Percentiles rank a stretch among this genome's conserved stretches.
phyloP scores from a whole-genome alignment of 2,888 invertebrate genomes.

The Physocephala rufipes region DNA sequence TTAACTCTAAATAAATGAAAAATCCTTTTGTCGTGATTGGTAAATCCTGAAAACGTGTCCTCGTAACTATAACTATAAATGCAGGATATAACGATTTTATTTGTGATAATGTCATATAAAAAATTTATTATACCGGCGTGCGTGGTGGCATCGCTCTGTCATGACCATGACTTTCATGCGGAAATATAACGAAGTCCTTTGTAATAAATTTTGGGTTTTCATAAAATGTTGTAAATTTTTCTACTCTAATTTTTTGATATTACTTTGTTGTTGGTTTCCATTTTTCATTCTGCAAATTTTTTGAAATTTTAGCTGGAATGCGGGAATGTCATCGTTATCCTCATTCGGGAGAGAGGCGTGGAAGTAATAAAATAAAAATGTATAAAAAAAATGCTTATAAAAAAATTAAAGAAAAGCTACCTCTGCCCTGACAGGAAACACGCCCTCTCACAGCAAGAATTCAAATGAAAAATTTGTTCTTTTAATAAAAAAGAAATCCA shows the following conservation, averaged over 20 bases:
- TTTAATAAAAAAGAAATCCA: not conserved
- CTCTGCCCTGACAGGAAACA: not conserved
- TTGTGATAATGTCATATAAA: too few relatives aligned
- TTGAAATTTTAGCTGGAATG: too few relatives aligned
- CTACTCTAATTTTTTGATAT: not conserved
- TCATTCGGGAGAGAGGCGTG: not conserved
- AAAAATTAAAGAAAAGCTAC: not conserved
- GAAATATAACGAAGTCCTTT: not conserved
- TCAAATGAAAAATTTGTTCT: not conserved
- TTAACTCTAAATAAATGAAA: too few relatives aligned
- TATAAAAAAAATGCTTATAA: not conserved
- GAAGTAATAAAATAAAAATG: not conserved
- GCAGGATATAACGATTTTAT: too few relatives aligned
- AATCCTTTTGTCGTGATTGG: too few relatives aligned
- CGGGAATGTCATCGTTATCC: conserved; percentile 7
- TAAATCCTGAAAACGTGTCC: too few relatives aligned
- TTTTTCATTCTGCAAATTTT: not conserved
- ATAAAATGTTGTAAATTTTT: not conserved
- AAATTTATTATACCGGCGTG: too few relatives aligned
- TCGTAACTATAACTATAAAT: too few relatives aligned
- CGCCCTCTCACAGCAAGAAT: not conserved
- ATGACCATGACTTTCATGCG: too few relatives aligned
- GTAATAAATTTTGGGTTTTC: conserved; percentile 8
- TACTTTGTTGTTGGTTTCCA: not conserved
- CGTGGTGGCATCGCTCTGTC: too few relatives aligned